Evolutionary conservation across 2,113 vertebrate species (phyloP).

Genomic region (Tragelaphus imberbis): DNA sequence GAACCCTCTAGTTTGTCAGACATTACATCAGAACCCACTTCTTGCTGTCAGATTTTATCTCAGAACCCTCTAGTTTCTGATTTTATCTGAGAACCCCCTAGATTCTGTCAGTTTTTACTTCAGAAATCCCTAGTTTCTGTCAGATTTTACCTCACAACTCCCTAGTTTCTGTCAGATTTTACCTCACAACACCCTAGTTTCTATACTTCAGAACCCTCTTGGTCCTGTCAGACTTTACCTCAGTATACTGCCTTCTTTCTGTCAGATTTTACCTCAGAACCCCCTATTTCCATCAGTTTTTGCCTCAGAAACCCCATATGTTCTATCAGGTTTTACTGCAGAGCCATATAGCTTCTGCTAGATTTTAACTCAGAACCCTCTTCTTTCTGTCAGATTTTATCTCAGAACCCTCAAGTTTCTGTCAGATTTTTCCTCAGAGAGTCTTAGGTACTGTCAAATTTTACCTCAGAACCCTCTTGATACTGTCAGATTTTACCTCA

Average conservation of each 20-base stretch:
- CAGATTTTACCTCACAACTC: neutral
- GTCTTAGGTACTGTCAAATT: no score
- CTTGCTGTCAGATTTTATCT: no score
- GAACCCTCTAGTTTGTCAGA: no score
- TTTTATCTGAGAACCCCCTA: no score
- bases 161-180: neutral
- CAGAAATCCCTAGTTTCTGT: neutral
- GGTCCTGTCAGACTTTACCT: neutral
- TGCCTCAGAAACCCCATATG: neutral
- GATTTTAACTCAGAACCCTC: neutral
- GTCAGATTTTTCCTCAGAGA: neutral
- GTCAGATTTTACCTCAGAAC: neutral
- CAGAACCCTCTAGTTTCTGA: no score
- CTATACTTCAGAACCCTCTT: neutral
- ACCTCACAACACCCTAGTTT: no score
- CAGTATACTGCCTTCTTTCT: neutral
- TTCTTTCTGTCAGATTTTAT: neutral
- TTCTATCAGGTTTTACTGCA: neutral
- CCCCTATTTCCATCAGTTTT: neutral
- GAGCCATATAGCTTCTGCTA: neutral
- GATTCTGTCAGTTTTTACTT: no score
- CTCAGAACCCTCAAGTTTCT: neutral
- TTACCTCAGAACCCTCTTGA: neutral
- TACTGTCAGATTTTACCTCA: neutral
- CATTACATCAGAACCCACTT: no score